Conservation (phyloP, 2,113 vertebrate genomes). For the Tachycineta bicolor region DNA sequence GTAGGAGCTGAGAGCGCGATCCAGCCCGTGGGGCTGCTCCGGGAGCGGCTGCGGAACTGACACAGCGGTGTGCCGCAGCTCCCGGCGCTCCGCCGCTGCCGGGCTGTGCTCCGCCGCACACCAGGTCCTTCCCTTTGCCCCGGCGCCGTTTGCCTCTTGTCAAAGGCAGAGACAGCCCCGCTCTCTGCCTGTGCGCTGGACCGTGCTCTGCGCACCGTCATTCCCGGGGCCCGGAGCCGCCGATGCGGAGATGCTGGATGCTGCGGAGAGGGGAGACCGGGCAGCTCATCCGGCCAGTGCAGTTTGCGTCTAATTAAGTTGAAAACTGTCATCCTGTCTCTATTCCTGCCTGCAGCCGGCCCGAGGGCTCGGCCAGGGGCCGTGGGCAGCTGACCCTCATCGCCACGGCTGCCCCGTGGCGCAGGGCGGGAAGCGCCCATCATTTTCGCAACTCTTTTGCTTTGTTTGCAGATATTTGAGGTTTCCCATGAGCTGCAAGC, state of each 20-base stretch:
- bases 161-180: not conserved
- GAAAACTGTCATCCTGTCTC: not conserved
- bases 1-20: not conserved
- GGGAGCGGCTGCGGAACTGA: not conserved
- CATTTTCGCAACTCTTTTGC: not conserved
- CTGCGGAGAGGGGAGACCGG: fast-evolving
- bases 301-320: not conserved
- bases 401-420: fast-evolving
- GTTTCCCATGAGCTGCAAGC: not conserved
- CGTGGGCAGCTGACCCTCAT: not conserved
- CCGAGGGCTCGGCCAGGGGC: fast-evolving
- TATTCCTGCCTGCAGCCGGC: not conserved
- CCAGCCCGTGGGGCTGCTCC: fast-evolving
- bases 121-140: not conserved
- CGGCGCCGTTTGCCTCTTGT: not conserved
- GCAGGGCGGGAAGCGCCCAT: not conserved
- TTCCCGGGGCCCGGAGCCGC: not conserved
- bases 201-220: fast-evolving
- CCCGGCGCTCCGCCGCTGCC: fast-evolving
- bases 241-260: not conserved
- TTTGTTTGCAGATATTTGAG: not conserved
- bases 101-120: fast-evolving
- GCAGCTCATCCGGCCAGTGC: not conserved
- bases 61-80: fast-evolving
- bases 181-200: not conserved